Evolutionary conservation across 1,140 invertebrate species (phyloP), one percentile per base, ranked within the genome.

Genomic region (Magallana angulata): DNA sequence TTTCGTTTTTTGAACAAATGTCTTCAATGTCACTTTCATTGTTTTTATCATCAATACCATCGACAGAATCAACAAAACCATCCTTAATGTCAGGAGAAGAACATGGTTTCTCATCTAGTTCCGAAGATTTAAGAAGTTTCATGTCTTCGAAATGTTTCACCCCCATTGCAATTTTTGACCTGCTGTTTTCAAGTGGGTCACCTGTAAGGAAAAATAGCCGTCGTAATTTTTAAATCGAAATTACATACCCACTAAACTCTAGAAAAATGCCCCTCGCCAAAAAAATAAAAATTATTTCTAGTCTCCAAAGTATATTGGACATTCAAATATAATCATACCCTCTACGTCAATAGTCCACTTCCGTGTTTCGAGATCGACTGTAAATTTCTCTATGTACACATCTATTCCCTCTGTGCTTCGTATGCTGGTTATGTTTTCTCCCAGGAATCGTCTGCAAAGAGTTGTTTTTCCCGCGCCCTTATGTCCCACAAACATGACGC

Each of bases 361-460:
- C 36, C 68, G 68, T 11, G 68, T 71, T 30, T 71, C 68, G 5
- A 71, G 68, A 71, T 71, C 68, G 9, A 71, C 68, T 30, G 68
- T 71, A 30, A 71, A 71, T 24, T 71, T 71, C 36, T 85, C 62
- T 5, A 68, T 71, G 36, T 76, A 85, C 14, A 85, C 36, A 57
- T 85, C 84, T 64, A 85, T 85, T 9, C 84, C 84, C 6, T 85
- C 84, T 18, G 84, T 85, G 57, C 84, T 85, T 76, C 68, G 62
- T 12, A 85, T 85, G 48, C 68, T 71, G 36, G 57, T 57, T 9
- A 71, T 62, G n/a, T 85, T 71, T 24, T 76, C 57, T 8, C 68
- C 84, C 16, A 85, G 30, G 18, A 85, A 56, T 85, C 84, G 30
- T 57, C 84, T 64, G 57, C 62, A 68, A 36, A 85, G 36, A 14